These are phyloP conservation scores for Pavo muticus DNA, from an alignment of 2,113 vertebrate genomes.

Conservation along the genomic window DNA sequence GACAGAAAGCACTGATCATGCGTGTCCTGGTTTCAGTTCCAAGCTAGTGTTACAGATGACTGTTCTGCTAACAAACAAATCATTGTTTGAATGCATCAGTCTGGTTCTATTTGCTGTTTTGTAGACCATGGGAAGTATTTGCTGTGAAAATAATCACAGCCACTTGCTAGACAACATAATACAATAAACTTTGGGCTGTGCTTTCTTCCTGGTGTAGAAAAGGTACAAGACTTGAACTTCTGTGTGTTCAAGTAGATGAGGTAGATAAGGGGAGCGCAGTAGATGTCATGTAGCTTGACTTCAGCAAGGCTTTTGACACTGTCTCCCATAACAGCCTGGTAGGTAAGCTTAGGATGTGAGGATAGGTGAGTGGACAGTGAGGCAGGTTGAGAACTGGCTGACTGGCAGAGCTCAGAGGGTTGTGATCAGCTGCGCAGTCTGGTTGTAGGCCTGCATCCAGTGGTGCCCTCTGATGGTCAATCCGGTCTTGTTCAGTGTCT, in stretches of 20 bases:
- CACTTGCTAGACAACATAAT: accelerated
- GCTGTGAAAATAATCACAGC: neutral
- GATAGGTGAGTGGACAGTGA: neutral
- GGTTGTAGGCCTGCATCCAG: neutral
- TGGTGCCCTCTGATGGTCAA: no score
- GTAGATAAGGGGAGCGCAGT: neutral
- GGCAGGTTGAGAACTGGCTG: neutral
- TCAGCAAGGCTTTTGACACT: neutral
- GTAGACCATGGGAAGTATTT: neutral
- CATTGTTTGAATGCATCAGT: neutral
- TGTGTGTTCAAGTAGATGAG: neutral
- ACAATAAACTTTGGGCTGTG: neutral
- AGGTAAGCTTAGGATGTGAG: neutral
- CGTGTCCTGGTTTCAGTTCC: neutral
- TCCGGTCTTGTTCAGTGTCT: no score
- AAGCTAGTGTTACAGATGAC: conserved; percentile 4
- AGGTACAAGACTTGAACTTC: neutral
- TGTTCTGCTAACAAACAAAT: accelerated
- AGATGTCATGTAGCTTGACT: neutral
- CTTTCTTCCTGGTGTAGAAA: neutral
- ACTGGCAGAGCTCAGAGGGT: neutral
- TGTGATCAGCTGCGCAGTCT: neutral
- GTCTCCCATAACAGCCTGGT: neutral
- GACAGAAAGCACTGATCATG: neutral
- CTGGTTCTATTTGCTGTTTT: neutral